These are phyloP conservation scores for Arvicanthis niloticus DNA, from an alignment of 2,113 vertebrate genomes.

Conservation along the genomic window DNA sequence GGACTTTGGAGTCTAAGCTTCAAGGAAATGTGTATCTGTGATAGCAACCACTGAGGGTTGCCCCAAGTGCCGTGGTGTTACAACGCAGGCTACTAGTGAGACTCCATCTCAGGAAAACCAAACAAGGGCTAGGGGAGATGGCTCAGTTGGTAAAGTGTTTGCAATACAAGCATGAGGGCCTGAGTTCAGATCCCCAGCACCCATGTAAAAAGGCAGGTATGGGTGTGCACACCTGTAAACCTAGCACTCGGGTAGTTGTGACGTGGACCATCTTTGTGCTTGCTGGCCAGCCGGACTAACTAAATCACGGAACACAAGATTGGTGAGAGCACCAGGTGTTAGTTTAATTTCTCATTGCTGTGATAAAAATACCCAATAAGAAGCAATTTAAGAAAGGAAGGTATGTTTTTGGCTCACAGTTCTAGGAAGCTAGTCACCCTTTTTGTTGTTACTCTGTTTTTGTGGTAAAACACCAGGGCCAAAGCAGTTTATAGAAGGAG, in stretches of 20 bases:
- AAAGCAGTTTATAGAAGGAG: not conserved
- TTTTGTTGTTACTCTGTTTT: not conserved
- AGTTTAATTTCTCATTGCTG: not conserved
- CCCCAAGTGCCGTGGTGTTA: not conserved
- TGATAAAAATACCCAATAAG: not conserved
- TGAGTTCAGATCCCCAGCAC: not conserved
- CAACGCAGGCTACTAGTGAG: not conserved
- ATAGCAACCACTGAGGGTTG: rapidly evolving
- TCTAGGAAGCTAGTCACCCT: not conserved
- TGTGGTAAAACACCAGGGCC: too few relatives aligned
- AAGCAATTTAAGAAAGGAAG: not conserved
- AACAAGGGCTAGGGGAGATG: not conserved
- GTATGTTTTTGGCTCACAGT: not conserved
- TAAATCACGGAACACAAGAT: not conserved
- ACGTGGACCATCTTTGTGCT: not conserved
- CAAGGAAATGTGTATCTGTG: rapidly evolving
- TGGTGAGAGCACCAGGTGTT: not conserved
- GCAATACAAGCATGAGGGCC: not conserved
- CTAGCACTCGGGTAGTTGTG: not conserved
- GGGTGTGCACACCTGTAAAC: not conserved
- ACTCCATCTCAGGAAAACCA: not conserved
- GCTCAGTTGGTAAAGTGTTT: not conserved
- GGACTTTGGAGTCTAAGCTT: not conserved
- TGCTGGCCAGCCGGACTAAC: not conserved
- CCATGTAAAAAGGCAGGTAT: not conserved